phyloP scores from a whole-genome alignment of 2,113 vertebrate species.

The Leuciscus idus region DNA sequence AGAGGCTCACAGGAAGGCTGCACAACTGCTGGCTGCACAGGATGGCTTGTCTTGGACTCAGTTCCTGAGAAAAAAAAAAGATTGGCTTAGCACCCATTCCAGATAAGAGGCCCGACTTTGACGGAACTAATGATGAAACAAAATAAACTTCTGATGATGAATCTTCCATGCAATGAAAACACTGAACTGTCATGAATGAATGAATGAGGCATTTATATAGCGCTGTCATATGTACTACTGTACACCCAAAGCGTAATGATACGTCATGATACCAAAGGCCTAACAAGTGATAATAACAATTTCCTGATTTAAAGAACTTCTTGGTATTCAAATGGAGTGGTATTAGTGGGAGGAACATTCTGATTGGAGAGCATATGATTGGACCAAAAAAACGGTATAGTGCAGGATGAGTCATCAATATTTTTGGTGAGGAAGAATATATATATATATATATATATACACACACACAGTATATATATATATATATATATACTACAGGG shows the following conservation, averaged over 20 bases:
- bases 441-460: no score
- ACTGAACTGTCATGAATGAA: background rate
- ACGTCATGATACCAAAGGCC: background rate
- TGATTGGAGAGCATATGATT: background rate
- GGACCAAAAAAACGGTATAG: background rate
- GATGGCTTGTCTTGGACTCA: slow-evolving; percentile 71
- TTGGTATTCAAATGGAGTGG: background rate
- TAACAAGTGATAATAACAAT: background rate
- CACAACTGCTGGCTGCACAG: slow-evolving; percentile 54
- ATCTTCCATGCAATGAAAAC: slow-evolving; percentile 8
- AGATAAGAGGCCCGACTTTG: slow-evolving; percentile 2
- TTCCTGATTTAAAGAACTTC: background rate
- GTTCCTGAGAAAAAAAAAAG: slow-evolving; percentile 74
- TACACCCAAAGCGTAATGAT: no score
- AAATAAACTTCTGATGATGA: background rate
- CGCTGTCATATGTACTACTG: no score
- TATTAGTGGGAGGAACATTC: background rate
- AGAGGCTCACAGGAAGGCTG: slow-evolving; percentile 46
- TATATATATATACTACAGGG: no score
- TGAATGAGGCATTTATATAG: no score
- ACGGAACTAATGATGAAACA: slow-evolving; percentile 1
- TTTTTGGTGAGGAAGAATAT: no score
- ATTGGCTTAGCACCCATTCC: slow-evolving; percentile 29
- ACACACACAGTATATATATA: no score
- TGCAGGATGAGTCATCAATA: no score